These are phyloP conservation scores for Hirudinaria manillensis DNA, from an alignment of 2,888 invertebrate species.

Conservation along the genomic window DNA sequence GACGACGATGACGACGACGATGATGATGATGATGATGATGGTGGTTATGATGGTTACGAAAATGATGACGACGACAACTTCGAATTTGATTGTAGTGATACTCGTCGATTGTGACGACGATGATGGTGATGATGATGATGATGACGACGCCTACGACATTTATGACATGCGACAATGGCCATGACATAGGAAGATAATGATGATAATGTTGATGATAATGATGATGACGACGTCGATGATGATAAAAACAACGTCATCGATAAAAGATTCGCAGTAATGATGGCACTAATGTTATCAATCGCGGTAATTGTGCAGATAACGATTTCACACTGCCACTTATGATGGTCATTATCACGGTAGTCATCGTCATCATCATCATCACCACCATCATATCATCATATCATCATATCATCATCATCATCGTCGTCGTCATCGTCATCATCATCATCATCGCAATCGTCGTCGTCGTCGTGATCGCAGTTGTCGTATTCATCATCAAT, in stretches of 20 bases:
- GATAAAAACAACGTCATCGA: background rate
- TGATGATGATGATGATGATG: constrained; percentile 12
- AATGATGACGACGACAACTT: constrained; percentile 6
- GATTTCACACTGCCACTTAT: background rate
- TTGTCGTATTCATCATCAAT: background rate
- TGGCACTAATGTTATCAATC: background rate
- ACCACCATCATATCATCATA: background rate
- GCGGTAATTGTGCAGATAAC: background rate
- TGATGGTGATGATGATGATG: constrained; percentile 16
- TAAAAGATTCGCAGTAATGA: background rate
- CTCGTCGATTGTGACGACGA: background rate
- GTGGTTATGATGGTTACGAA: background rate
- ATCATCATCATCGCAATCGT: background rate
- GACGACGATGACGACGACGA: constrained; percentile 11
- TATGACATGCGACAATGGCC: background rate
- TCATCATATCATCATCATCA: constrained; percentile 21
- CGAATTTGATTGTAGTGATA: too few species aligned
- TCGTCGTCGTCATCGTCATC: constrained; percentile 19
- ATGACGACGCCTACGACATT: constrained; percentile 13
- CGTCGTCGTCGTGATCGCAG: background rate
- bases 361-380: constrained; percentile 7
- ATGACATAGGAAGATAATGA: background rate
- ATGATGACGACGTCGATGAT: constrained; percentile 5
- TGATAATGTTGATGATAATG: background rate
- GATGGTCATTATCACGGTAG: background rate